Conservation (phyloP, 2,113 vertebrate genomes). For the Myiagra hebetior region DNA sequence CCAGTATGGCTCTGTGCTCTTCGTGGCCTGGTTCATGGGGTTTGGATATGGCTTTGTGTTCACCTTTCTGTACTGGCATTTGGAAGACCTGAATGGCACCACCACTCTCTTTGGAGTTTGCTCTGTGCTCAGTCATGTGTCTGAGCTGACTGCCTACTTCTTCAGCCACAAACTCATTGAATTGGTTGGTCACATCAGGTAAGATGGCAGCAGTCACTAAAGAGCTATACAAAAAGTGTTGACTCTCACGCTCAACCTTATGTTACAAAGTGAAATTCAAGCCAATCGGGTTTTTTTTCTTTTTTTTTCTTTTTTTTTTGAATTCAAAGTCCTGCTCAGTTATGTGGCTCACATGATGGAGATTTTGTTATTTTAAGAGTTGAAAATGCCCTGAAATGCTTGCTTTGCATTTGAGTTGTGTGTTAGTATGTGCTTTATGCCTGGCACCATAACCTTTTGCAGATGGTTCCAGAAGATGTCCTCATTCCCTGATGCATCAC, state of each 20-base stretch:
- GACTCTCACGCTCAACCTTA: not conserved
- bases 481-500: not conserved
- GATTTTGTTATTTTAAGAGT: not conserved
- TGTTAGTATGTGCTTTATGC: not conserved
- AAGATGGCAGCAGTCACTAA: not conserved
- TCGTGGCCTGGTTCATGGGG: constrained; percentile 99
- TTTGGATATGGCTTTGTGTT: constrained; percentile 98
- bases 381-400: not conserved
- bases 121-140: constrained; percentile 90
- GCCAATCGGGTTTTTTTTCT: not conserved
- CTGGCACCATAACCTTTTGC: not conserved
- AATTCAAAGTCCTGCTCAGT: not conserved
- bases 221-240: not conserved
- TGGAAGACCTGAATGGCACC: constrained; percentile 91
- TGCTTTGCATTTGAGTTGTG: not conserved
- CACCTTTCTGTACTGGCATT: constrained; percentile 97
- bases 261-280: not conserved
- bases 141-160: constrained; percentile 94
- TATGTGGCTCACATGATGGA: not conserved
- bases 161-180: constrained; percentile 98
- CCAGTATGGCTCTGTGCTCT: constrained; percentile 91
- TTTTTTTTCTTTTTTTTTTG: not conserved
- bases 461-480: not conserved
- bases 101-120: constrained; percentile 96
- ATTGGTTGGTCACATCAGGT: constrained; percentile 97